Percentiles rank a stretch among this genome's conserved stretches.
These are phyloP conservation scores for Chondrosia reniformis DNA, from an alignment of 37 sponge, comb jelly and placozoan genomes.

Conservation along the genomic window DNA sequence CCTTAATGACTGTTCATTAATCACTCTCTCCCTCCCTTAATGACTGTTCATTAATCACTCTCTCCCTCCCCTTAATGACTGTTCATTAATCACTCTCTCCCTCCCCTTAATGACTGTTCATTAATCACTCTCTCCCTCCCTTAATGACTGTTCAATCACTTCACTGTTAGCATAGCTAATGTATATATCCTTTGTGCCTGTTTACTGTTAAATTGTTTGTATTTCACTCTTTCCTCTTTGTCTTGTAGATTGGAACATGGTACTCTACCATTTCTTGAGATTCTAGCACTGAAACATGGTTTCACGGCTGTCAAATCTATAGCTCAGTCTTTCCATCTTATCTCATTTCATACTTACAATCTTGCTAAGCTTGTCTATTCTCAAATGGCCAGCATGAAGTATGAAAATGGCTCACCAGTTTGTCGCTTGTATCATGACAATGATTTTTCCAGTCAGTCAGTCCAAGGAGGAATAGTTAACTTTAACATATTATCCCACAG, in stretches of 20 bases:
- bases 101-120: no score
- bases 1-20: no score
- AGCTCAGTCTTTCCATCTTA: slow-evolving; percentile 38
- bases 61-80: no score
- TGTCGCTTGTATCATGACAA: slow-evolving; percentile 53
- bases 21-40: no score
- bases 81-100: no score
- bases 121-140: no score
- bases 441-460: slow-evolving; percentile 21
- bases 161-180: no score
- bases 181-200: neutral
- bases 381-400: slow-evolving; percentile 28
- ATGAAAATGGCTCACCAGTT: slow-evolving; percentile 65
- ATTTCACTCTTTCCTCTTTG: neutral
- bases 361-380: slow-evolving; percentile 45
- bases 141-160: no score
- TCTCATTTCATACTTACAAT: slow-evolving; percentile 65
- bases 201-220: neutral
- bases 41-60: no score
- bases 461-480: slow-evolving; percentile 80
- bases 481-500: slow-evolving; percentile 73
- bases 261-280: slow-evolving; percentile 80
- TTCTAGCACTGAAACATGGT: slow-evolving; percentile 81
- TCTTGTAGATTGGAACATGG: slow-evolving; percentile 82
- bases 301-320: slow-evolving; percentile 57